Evolutionary conservation across 2,797 vertebrate genomes (phyloP).

Genomic region (Dipus sagitta): DNA sequence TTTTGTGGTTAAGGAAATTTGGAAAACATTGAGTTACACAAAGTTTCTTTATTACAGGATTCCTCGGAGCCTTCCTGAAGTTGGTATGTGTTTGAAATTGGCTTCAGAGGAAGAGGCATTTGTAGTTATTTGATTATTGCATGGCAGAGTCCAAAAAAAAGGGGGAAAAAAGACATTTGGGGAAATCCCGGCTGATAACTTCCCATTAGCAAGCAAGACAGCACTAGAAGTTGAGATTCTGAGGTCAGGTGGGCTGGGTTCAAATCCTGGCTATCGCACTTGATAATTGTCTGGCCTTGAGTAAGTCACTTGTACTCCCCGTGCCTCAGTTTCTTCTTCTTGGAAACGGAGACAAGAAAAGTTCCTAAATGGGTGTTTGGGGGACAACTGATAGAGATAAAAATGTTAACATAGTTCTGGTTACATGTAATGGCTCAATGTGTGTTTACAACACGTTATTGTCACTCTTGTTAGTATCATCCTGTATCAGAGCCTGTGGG

Average conservation of each 20-base stretch:
- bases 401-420: neutral
- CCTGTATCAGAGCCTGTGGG: neutral
- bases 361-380: neutral
- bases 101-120: neutral
- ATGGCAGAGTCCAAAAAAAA: neutral
- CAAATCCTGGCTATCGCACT: neutral
- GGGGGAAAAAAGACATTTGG: constrained; percentile 9
- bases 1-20: constrained; percentile 16
- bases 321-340: neutral
- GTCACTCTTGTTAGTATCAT: neutral
- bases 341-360: neutral
- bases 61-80: constrained; percentile 11
- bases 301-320: neutral
- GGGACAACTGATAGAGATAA: neutral
- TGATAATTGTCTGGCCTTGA: neutral
- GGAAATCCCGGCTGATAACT: constrained; percentile 39
- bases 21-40: constrained; percentile 33
- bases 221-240: neutral
- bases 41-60: constrained; percentile 26
- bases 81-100: constrained; percentile 37
- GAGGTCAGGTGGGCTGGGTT: neutral
- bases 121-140: constrained; percentile 29
- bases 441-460: neutral
- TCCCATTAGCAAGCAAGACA: constrained; percentile 6
- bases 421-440: neutral